phyloP scores from a whole-genome alignment of 2,888 invertebrate genomes.

The Leptinotarsa juncta region DNA sequence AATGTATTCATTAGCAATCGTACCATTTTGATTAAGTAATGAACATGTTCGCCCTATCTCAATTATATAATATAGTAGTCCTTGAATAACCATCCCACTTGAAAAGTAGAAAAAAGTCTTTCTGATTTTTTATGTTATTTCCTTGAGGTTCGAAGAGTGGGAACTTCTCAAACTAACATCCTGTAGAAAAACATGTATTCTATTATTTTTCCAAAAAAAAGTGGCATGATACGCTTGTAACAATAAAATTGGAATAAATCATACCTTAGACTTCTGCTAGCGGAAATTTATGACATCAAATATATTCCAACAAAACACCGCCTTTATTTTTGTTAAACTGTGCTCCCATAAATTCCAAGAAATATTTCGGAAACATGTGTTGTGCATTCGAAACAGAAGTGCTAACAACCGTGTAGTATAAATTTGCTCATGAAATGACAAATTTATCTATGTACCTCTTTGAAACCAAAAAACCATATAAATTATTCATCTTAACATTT shows the following conservation, averaged over 20 bases:
- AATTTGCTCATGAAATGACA: constrained; percentile 45
- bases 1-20: too few species aligned
- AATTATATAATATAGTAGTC: too few species aligned
- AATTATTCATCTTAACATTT: constrained; percentile 45
- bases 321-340: constrained; percentile 32
- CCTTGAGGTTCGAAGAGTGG: too few species aligned
- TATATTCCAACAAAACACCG: constrained; percentile 28
- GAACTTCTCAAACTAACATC: too few species aligned
- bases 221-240: background rate
- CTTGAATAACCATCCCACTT: too few species aligned
- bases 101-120: too few species aligned
- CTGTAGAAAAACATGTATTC: too few species aligned
- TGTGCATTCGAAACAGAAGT: constrained; percentile 38
- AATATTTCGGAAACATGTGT: constrained; percentile 34
- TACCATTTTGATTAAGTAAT: too few species aligned
- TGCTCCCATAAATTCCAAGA: constrained; percentile 33
- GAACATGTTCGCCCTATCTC: too few species aligned
- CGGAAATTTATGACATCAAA: constrained; percentile 10
- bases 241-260: constrained; percentile 6
- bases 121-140: too few species aligned
- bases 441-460: constrained; percentile 45
- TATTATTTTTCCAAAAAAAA: background rate
- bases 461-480: constrained; percentile 41
- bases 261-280: constrained; percentile 11
- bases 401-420: constrained; percentile 48